These are phyloP conservation scores for Drosophila cognata DNA, from an alignment of 2,888 invertebrate genomes.

Conservation along the genomic window DNA sequence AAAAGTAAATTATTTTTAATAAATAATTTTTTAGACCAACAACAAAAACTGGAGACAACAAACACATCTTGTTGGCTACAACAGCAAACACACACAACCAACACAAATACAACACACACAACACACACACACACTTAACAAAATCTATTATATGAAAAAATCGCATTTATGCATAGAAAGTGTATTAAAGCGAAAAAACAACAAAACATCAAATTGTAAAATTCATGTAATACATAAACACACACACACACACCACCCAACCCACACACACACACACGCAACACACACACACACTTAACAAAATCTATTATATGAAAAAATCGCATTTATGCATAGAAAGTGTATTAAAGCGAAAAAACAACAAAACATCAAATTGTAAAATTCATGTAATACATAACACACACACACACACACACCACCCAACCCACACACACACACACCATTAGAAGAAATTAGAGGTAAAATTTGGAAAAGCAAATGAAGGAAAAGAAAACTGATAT, in stretches of 20 bases:
- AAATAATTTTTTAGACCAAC: constrained; percentile 55
- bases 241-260: not conserved
- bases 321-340: too few relatives aligned
- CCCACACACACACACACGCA: not conserved
- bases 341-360: not conserved
- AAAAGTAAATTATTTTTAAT: constrained; percentile 55
- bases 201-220: not conserved
- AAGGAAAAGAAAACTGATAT: constrained; percentile 7
- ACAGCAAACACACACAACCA: constrained; percentile 15
- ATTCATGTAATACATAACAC: constrained; percentile 6
- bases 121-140: constrained; percentile 3
- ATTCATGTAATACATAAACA: constrained; percentile 12
- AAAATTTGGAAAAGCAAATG: constrained; percentile 10
- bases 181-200: not conserved
- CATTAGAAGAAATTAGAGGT: constrained; percentile 16
- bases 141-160: too few relatives aligned
- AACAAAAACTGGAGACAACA: constrained; percentile 22
- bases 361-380: not conserved
- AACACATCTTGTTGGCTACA: constrained; percentile 27
- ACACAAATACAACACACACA: constrained; percentile 13
- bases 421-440: not conserved
- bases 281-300: not conserved
- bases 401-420: constrained; percentile 10
- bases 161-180: too few relatives aligned
- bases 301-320: too few relatives aligned